A percentile compares a stretch with the other conserved stretches of the same genome.
Evolutionary conservation across 2,888 invertebrate genomes (phyloP).

Genomic region (Petrophora chlorosata): DNA sequence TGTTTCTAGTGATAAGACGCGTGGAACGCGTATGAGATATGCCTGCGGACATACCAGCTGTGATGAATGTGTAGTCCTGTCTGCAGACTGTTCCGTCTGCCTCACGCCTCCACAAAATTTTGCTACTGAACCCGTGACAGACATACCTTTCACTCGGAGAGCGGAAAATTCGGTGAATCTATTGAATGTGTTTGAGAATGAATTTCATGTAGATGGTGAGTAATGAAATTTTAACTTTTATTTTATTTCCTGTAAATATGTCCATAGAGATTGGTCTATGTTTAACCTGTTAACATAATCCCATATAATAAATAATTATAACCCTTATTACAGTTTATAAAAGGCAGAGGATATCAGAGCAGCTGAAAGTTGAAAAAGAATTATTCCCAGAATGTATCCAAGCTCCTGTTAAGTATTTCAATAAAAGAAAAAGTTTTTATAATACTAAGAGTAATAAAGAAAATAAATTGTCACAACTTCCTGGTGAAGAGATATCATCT

Average conservation of each 20-base stretch:
- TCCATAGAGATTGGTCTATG: background rate
- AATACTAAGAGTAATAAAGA: slow-evolving; percentile 47
- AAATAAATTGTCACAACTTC: slow-evolving; percentile 47
- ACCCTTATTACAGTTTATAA: slow-evolving; percentile 57
- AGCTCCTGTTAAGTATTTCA: slow-evolving; percentile 67
- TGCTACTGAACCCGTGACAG: slow-evolving; percentile 36
- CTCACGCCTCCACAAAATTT: slow-evolving; percentile 42
- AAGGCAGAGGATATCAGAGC: slow-evolving; percentile 60
- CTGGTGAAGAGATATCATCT: slow-evolving; percentile 55
- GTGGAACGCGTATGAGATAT: slow-evolving; percentile 54
- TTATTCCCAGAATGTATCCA: slow-evolving; percentile 75
- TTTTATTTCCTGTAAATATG: slow-evolving; percentile 7
- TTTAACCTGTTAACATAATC: background rate
- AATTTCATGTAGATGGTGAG: slow-evolving; percentile 64
- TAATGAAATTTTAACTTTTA: too few relatives aligned
- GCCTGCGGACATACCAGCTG: slow-evolving; percentile 68
- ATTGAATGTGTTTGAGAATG: slow-evolving; percentile 54
- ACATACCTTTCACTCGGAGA: slow-evolving; percentile 49
- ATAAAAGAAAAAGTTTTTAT: slow-evolving; percentile 63
- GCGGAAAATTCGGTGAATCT: slow-evolving; percentile 52
- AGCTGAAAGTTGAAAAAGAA: slow-evolving; percentile 66
- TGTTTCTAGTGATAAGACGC: slow-evolving; percentile 58
- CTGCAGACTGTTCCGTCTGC: slow-evolving; percentile 56
- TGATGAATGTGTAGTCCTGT: slow-evolving; percentile 51
- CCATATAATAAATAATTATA: slow-evolving; percentile 9